Base-by-base conservation (phyloP, 2,113 vertebrate genomes). In the Nanorana parkeri region DNA sequence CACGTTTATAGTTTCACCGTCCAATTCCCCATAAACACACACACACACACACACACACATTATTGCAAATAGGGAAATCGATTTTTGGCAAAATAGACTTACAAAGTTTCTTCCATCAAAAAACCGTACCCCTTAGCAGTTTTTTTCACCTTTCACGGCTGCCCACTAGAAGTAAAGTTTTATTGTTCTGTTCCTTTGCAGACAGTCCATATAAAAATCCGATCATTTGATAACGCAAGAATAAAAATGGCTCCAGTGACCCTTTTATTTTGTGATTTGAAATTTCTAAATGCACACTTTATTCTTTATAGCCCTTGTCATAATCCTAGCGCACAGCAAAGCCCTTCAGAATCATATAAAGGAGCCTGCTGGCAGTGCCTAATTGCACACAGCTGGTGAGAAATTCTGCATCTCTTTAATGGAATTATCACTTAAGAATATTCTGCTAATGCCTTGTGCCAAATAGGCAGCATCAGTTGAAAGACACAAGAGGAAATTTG, bases 351-450 rank as follows among this genome's bases (percentile, higher is more conserved):
- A 67, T 19, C 17, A 36, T 24, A 67, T 67, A 67, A 67, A 67
- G 20, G 23, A 64, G 28, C 65, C 24, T 67, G 28, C 65, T 67
- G 65, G 65, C 65, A 67, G 28, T 67, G 65, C 65, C 65, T 67
- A 67, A 67, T 67, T 32, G 65, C 65, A 20, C 65, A 32, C 65
- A 67, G 65, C 65, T 17, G 65, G 65, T 32, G 28, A 67, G 28
- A 24, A 67, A 67, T 32, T 26, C 65, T 15, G 26, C 65, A 67
- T 67, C 65, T 32, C 28, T 29, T 67, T 26, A 67, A 67, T 32
- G 65, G 65, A 24, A 67, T 67, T 29, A 67, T 67, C 26, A 29
- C 65, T 67, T 32, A 67, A 67, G 32, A 32, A 64, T 26, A 29
- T 17, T 32, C 65, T 67, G 65, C 23, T 67, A 67, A 67, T 67